Conservation (phyloP, 2,888 invertebrate species). For the Clanis bilineata region DNA sequence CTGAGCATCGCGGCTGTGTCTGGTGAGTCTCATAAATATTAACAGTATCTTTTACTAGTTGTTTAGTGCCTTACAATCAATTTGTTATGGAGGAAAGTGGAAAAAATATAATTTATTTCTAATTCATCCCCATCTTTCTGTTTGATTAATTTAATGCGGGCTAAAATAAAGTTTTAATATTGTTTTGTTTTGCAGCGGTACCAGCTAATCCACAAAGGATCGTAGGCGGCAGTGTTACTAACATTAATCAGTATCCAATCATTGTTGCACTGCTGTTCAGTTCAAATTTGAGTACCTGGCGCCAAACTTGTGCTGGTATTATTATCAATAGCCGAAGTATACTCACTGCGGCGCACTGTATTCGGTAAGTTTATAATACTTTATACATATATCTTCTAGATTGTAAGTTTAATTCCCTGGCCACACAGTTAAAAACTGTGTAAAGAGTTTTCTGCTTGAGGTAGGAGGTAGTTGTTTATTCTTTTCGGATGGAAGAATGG, state of each 20-base stretch:
- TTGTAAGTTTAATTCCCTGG: no score
- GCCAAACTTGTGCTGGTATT: conserved; percentile 33
- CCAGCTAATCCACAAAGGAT: conserved; percentile 37
- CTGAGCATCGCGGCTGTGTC: neutral
- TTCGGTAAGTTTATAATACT: conserved; percentile 26
- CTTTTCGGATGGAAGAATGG: no score
- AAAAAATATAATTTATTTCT: no score
- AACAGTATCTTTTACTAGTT: no score
- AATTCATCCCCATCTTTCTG: no score
- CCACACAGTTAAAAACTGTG: no score
- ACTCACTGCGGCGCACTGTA: conserved; percentile 36
- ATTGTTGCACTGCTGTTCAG: conserved; percentile 24
- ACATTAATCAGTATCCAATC: conserved; percentile 33
- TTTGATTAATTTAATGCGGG: no score
- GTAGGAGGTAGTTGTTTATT: no score
- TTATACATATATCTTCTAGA: neutral
- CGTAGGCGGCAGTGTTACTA: conserved; percentile 39
- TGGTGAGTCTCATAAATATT: neutral
- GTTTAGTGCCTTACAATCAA: no score
- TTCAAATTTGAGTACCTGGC: neutral
- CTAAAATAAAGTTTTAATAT: no score
- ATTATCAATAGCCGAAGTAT: conserved; percentile 34
- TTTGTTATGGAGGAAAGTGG: no score
- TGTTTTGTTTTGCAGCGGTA: conserved; percentile 32
- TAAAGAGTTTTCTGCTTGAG: no score